These are phyloP conservation scores for Mus spretus DNA, from an alignment of 2,797 vertebrate species.

Conservation along the genomic window DNA sequence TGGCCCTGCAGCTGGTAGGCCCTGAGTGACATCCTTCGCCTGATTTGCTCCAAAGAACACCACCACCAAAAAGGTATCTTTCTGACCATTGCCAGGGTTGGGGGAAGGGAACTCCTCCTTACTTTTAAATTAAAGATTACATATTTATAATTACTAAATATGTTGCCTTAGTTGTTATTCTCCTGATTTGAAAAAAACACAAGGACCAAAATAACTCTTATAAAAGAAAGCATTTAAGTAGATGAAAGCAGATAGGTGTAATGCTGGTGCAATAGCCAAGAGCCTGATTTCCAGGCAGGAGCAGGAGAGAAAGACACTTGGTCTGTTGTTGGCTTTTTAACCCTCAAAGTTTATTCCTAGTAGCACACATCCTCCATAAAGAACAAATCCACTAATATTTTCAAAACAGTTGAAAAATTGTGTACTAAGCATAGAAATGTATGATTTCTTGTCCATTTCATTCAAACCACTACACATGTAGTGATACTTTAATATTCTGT, in stretches of 20 bases:
- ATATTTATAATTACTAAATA: not conserved
- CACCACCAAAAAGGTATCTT: not conserved
- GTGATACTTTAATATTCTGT: not conserved
- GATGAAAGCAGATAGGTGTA: not conserved
- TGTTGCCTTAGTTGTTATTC: not conserved
- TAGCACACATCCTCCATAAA: not conserved
- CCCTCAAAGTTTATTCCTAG: not conserved
- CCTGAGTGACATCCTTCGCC: too few species aligned
- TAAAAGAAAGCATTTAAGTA: not conserved
- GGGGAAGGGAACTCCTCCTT: not conserved
- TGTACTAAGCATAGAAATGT: not conserved
- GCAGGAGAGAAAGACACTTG: not conserved
- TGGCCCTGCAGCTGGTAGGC: too few species aligned
- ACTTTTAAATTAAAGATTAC: not conserved
- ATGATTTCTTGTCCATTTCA: not conserved
- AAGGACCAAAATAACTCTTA: not conserved
- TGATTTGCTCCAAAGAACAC: not conserved
- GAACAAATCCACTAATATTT: not conserved
- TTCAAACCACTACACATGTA: not conserved
- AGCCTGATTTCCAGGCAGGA: fast-evolving
- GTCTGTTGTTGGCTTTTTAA: not conserved
- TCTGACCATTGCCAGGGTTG: too few species aligned
- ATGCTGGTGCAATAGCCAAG: not conserved
- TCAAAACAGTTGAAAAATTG: not conserved
- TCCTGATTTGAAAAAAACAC: not conserved